Conservation (phyloP, 23 tunicate genomes). For the Corella eumyota region DNA sequence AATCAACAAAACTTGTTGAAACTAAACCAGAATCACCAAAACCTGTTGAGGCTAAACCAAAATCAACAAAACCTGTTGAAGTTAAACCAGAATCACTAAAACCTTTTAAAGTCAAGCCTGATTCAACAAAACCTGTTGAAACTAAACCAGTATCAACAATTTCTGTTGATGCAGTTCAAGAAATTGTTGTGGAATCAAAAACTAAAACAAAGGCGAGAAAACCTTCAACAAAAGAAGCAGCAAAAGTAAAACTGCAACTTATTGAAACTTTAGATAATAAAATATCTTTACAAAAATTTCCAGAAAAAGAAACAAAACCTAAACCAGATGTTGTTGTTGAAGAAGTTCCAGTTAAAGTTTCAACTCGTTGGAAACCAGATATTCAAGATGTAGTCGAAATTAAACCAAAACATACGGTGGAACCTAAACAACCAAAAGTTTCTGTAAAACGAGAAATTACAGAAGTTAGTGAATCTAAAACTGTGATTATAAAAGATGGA, state of each 20-base stretch:
- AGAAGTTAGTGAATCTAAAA: neutral
- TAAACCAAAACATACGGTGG: too few relatives aligned
- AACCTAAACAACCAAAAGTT: constrained; percentile 5
- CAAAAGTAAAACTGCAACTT: too few relatives aligned
- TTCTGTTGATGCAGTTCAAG: neutral
- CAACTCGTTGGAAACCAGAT: too few relatives aligned
- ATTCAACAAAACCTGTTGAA: neutral
- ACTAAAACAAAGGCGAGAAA: neutral
- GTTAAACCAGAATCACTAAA: neutral
- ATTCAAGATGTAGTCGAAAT: too few relatives aligned
- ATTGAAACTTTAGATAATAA: too few relatives aligned
- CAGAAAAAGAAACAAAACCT: too few relatives aligned
- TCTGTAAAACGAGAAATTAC: neutral
- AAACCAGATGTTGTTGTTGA: too few relatives aligned
- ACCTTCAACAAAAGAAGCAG: neutral
- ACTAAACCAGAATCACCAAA: neutral
- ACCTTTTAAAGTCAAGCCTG: neutral
- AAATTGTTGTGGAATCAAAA: neutral
- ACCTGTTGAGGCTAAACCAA: neutral
- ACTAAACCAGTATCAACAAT: neutral
- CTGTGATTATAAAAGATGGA: constrained; percentile 4
- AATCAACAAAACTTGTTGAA: neutral
- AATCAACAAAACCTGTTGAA: neutral
- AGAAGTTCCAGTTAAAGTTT: too few relatives aligned
- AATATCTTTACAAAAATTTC: too few relatives aligned